Conservation (phyloP, 1,140 invertebrate species). For the Drosophila mauritiana region DNA sequence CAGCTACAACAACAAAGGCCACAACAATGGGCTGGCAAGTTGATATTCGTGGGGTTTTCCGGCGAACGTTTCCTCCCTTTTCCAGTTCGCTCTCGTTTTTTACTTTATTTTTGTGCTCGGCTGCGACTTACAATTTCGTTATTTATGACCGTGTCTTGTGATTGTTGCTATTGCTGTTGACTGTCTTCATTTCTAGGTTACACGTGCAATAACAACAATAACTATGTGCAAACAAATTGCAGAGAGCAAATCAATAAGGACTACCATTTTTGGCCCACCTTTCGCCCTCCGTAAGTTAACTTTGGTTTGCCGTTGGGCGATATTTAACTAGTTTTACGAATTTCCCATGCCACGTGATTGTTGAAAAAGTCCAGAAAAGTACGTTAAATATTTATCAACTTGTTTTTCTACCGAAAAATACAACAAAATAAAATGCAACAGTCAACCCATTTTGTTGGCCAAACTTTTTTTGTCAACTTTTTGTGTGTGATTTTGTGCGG, state of each 20-base stretch:
- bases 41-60: constrained; percentile 59
- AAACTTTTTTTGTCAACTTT: constrained; percentile 53
- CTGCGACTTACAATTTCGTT: constrained; percentile 68
- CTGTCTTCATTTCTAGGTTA: constrained; percentile 71
- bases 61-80: constrained; percentile 32
- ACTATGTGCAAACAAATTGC: constrained; percentile 72
- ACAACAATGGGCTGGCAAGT: constrained; percentile 58
- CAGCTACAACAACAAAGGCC: constrained; percentile 27
- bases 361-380: constrained; percentile 23
- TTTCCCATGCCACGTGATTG: constrained; percentile 51
- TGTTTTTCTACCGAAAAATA: constrained; percentile 27
- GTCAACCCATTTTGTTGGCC: constrained; percentile 45
- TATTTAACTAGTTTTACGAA: constrained; percentile 73
- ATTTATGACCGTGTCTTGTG: constrained; percentile 66
- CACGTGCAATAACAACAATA: constrained; percentile 51
- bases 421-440: constrained; percentile 25
- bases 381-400: constrained; percentile 67
- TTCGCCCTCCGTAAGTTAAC: constrained; percentile 14
- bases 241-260: constrained; percentile 70
- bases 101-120: constrained; percentile 13
- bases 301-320: constrained; percentile 40
- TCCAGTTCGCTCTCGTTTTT: constrained; percentile 10
- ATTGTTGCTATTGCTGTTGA: constrained; percentile 41
- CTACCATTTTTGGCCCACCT: constrained; percentile 10
- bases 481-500: constrained; percentile 21